Conservation (phyloP, 1,140 invertebrate genomes). For the Drosophila eugracilis region DNA sequence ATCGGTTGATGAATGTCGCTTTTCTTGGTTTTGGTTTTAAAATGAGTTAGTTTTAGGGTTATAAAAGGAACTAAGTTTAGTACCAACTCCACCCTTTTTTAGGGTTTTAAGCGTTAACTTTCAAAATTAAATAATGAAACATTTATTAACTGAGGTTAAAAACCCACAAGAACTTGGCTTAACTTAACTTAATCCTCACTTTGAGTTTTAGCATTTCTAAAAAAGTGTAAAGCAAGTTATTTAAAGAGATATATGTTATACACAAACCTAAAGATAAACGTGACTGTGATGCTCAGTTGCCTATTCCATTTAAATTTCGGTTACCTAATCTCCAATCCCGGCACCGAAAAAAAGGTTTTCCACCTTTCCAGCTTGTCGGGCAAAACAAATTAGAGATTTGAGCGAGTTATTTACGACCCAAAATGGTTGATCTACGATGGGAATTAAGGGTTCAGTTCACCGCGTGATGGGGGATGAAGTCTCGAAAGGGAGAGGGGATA, state of each 20-base stretch:
- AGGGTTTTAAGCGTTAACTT: too few species aligned
- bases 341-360: constrained; percentile 65
- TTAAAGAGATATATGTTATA: neutral
- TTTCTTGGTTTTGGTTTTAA: neutral
- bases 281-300: neutral
- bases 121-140: too few species aligned
- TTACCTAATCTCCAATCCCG: constrained; percentile 28
- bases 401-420: constrained; percentile 75
- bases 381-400: constrained; percentile 83
- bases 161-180: too few species aligned
- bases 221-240: neutral
- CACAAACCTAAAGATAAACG: neutral
- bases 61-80: too few species aligned
- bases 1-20: constrained; percentile 1
- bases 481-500: constrained; percentile 3
- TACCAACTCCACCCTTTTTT: too few species aligned
- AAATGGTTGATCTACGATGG: constrained; percentile 79
- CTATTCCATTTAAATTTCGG: neutral
- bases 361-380: constrained; percentile 71
- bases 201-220: neutral
- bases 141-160: too few species aligned
- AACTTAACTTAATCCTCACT: too few species aligned
- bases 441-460: constrained; percentile 68
- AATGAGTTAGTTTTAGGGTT: neutral
- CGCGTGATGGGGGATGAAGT: constrained; percentile 37